phyloP scores from a whole-genome alignment of 30 jellyfish, hydroid and myxozoan genomes.

The Mastigias papua region DNA sequence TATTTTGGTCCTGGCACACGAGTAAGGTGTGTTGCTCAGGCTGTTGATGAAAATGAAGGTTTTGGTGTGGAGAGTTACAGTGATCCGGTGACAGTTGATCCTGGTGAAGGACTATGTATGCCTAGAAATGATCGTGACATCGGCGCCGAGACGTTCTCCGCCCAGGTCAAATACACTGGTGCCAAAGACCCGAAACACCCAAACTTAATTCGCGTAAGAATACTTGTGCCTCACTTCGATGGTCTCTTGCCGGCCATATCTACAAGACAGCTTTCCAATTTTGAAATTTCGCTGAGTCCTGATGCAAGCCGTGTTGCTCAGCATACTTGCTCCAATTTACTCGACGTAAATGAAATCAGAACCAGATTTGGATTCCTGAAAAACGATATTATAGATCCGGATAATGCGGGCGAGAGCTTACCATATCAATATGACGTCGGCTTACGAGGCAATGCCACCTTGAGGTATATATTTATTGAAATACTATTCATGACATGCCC shows the following conservation, averaged over 20 bases:
- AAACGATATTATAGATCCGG: slow-evolving; percentile 57
- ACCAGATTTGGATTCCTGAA: slow-evolving; percentile 82
- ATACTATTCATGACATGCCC: too few species aligned
- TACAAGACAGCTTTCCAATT: slow-evolving; percentile 84
- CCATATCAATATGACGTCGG: slow-evolving; percentile 84
- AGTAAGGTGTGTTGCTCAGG: slow-evolving; percentile 95
- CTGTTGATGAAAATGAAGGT: slow-evolving; percentile 83
- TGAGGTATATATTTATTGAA: slow-evolving; percentile 49
- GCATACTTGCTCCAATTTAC: slow-evolving; percentile 91
- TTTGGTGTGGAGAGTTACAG: slow-evolving; percentile 92
- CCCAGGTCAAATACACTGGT: slow-evolving; percentile 98
- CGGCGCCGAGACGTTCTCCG: slow-evolving; percentile 96
- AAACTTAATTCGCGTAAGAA: slow-evolving; percentile 83
- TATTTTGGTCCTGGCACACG: slow-evolving; percentile 95
- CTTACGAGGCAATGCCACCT: slow-evolving; percentile 86
- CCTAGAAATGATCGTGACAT: slow-evolving; percentile 89
- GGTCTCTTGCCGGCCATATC: slow-evolving; percentile 96
- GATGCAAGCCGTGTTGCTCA: slow-evolving; percentile 95
- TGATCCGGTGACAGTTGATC: slow-evolving; percentile 73
- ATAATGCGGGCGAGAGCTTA: slow-evolving; percentile 70
- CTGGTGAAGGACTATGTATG: slow-evolving; percentile 90
- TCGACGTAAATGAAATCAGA: slow-evolving; percentile 79
- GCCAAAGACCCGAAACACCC: slow-evolving; percentile 83
- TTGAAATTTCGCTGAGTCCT: slow-evolving; percentile 86
- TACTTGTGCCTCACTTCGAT: slow-evolving; percentile 93